Evolutionary conservation across 2,113 vertebrate species (phyloP).

Genomic region (Xenus cinereus): DNA sequence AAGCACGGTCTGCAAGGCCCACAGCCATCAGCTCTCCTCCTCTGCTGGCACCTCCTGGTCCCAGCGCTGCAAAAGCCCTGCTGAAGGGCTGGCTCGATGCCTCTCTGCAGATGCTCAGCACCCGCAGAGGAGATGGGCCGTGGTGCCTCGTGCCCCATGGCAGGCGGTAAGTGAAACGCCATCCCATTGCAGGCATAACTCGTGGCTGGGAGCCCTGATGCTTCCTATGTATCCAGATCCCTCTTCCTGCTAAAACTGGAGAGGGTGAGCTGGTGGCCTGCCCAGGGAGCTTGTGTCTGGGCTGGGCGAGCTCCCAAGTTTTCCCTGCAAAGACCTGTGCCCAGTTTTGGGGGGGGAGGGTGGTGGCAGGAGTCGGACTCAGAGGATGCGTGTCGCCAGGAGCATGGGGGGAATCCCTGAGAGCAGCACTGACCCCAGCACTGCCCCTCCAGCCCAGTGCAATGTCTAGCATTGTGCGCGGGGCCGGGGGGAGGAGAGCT

Average conservation of each 20-base stretch:
- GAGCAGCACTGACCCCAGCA: background rate
- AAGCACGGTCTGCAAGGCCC: background rate
- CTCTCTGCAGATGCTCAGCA: background rate
- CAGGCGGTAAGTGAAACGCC: background rate
- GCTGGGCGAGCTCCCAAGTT: background rate
- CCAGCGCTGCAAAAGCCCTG: background rate
- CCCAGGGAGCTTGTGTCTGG: background rate
- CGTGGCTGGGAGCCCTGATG: background rate
- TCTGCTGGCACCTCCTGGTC: background rate
- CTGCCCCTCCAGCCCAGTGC: background rate
- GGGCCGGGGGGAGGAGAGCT: background rate
- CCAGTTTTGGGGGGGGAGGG: background rate
- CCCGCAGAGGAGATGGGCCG: background rate
- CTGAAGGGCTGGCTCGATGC: background rate
- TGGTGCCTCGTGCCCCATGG: background rate
- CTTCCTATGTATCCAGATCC: background rate
- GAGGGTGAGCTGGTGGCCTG: background rate
- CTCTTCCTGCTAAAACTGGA: background rate
- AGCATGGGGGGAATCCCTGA: background rate
- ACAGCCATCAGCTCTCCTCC: background rate
- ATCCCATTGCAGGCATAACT: background rate
- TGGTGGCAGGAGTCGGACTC: background rate
- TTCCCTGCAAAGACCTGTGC: background rate
- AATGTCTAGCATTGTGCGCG: background rate
- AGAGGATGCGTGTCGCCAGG: background rate